phyloP scores from a whole-genome alignment of 30 jellyfish, hydroid and myxozoan species.

The Cassiopea xamachana region DNA sequence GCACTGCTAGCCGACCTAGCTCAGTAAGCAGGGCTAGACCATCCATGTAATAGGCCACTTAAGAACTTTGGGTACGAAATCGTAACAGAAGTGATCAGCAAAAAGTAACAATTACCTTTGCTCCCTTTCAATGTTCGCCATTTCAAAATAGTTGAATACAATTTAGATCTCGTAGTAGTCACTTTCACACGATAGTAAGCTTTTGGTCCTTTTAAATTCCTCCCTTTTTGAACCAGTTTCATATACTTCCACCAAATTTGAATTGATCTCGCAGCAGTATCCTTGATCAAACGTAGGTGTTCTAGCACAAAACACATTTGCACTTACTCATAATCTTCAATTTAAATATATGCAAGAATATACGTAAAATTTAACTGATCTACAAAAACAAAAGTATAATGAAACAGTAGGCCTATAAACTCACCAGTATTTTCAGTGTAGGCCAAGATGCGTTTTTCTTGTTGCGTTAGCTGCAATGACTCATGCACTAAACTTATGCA shows the following conservation, averaged over 20 bases:
- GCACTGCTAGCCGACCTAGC: no score
- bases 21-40: no score
- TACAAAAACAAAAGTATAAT: no score
- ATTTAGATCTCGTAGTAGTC: slow-evolving; percentile 22
- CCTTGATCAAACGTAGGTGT: slow-evolving; percentile 49
- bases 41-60: no score
- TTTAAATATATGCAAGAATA: no score
- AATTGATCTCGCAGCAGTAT: slow-evolving; percentile 77
- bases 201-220: slow-evolving; percentile 33
- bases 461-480: slow-evolving; percentile 78
- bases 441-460: slow-evolving; percentile 86
- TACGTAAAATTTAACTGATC: no score
- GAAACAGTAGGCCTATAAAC: not conserved
- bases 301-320: slow-evolving; percentile 20
- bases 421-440: slow-evolving; percentile 85
- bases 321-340: no score
- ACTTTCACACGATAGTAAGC: slow-evolving; percentile 32
- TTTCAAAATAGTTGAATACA: slow-evolving; percentile 21
- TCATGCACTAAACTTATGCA: slow-evolving; percentile 89
- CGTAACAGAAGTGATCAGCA: no score
- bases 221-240: slow-evolving; percentile 19
- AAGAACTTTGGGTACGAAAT: no score
- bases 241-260: slow-evolving; percentile 77
- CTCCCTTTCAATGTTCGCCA: slow-evolving; percentile 49
- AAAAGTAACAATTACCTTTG: slow-evolving; percentile 16